Base-by-base conservation (phyloP, 2,888 invertebrate genomes). In the Lycia hirtaria region DNA sequence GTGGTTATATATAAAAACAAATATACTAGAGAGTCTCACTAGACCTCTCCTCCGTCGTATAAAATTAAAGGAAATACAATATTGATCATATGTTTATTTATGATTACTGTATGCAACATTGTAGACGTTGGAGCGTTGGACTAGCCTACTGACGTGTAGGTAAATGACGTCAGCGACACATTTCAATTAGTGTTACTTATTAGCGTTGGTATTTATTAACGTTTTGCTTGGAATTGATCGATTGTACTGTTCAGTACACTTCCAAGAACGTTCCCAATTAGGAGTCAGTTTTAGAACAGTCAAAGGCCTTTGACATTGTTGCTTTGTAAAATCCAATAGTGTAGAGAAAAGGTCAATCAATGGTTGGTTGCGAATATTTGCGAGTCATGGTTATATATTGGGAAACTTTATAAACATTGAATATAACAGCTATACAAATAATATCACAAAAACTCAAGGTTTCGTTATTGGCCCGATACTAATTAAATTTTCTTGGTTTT, bases 391-490 rank as follows among this genome's bases (percentile, higher is more conserved):
- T 32, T 43, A 26, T 15, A 19, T 12, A 32, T 12, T 14, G 4
- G 1, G 10, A 30, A 30, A 19, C 10, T 10, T 22, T 14, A 24
- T 26, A 15, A 26, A 15, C 1, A 26, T 3, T 22, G 22, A 14
- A 40, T 22, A 7, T n/a, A 40, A 40, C 22, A 40, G 6, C 5
- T 24, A 14, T 9, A 15, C 0, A 33, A 32, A 1, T 22, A 50
- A 43, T 26, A 51, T 7, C 3, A 35, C 37, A 55, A 32, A 41
- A 54, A 33, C 19, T 32, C 60, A 56, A 50, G 56, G 56, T 41
- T 50, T 38, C 38, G 30, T 30, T 60, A 53, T 54, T 32, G 55
- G 22, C 26, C 57, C 55, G 52, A 40, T 52, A 28, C 37, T 54
- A 41, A 45, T 54, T 17, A 15, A 14, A 15, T 17, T 35, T 17